Conservation (phyloP, 2,888 invertebrate species). For the Ophion slaviceki region DNA sequence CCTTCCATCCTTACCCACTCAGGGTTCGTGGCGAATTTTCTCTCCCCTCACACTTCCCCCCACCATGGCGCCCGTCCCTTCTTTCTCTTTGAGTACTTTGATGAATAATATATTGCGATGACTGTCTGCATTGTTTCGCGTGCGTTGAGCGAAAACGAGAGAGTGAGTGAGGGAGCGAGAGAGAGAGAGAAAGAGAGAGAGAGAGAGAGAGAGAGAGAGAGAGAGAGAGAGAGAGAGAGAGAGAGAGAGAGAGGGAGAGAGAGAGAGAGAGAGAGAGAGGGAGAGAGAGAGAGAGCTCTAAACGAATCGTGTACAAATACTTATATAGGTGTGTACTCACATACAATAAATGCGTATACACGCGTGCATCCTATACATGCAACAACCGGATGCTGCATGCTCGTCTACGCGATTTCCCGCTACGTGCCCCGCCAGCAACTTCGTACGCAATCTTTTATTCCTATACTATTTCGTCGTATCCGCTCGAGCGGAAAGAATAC, state of each 20-base stretch:
- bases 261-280: no score
- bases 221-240: not conserved
- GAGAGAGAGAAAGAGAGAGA: not conserved
- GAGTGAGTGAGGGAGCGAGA: not conserved
- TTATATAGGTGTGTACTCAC: constrained; percentile 33
- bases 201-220: not conserved
- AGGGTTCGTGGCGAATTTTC: constrained; percentile 5
- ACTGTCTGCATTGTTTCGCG: constrained; percentile 81
- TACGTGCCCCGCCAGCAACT: constrained; percentile 75
- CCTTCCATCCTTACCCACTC: constrained; percentile 13
- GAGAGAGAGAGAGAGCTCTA: not conserved
- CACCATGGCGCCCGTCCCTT: constrained; percentile 12
- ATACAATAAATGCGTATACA: not conserved
- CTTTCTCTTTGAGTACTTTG: constrained; percentile 66
- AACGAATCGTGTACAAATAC: constrained; percentile 63
- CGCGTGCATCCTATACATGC: constrained; percentile 41
- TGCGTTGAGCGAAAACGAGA: constrained; percentile 52
- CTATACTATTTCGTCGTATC: constrained; percentile 56
- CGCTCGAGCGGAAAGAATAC: constrained; percentile 55
- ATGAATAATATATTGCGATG: constrained; percentile 81
- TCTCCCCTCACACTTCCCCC: constrained; percentile 7
- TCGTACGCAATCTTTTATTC: constrained; percentile 46
- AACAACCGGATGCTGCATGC: constrained; percentile 80
- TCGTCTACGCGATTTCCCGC: constrained; percentile 82
- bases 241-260: no score